Evolutionary conservation across 2,888 invertebrate species (phyloP).

Genomic region (Anarsia innoxiella): DNA sequence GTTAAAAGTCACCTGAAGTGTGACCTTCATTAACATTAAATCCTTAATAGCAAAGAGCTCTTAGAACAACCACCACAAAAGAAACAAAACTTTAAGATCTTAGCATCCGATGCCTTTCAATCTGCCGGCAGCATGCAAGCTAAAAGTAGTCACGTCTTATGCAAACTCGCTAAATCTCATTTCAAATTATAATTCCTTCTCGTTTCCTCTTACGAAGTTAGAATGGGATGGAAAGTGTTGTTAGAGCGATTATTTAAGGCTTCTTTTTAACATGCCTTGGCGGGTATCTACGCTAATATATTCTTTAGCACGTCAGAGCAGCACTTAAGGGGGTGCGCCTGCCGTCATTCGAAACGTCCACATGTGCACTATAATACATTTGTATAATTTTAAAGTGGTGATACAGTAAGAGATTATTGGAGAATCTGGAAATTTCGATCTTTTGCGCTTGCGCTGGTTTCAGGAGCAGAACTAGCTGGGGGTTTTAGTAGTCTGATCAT

Average conservation of each 20-base stretch:
- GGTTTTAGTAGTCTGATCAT: too few relatives aligned
- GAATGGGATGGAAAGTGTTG: conserved; percentile 7
- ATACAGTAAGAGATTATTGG: conserved; percentile 26
- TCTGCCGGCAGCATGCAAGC: conserved; percentile 9
- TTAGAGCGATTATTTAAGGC: conserved; percentile 15
- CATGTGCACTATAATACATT: conserved; percentile 42
- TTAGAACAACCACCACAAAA: too few relatives aligned
- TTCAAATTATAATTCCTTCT: conserved; percentile 7
- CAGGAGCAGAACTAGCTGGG: too few relatives aligned
- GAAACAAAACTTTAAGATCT: too few relatives aligned
- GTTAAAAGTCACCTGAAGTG: too few relatives aligned
- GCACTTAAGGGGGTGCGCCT: conserved; percentile 45
- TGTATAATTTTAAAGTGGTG: conserved; percentile 20
- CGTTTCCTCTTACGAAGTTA: not conserved
- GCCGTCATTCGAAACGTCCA: conserved; percentile 39
- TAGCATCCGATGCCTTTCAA: conserved; percentile 12
- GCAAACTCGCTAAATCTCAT: conserved; percentile 12
- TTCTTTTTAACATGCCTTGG: conserved; percentile 17
- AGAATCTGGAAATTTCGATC: too few relatives aligned
- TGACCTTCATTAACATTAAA: too few relatives aligned
- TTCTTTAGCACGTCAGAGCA: conserved; percentile 45
- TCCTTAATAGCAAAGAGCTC: too few relatives aligned
- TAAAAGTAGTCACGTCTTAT: conserved; percentile 13
- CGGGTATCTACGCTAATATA: conserved; percentile 42
- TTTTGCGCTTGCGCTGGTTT: too few relatives aligned